These are phyloP conservation scores for Andrena marginata DNA, from an alignment of 2,888 invertebrate genomes.

Conservation along the genomic window DNA sequence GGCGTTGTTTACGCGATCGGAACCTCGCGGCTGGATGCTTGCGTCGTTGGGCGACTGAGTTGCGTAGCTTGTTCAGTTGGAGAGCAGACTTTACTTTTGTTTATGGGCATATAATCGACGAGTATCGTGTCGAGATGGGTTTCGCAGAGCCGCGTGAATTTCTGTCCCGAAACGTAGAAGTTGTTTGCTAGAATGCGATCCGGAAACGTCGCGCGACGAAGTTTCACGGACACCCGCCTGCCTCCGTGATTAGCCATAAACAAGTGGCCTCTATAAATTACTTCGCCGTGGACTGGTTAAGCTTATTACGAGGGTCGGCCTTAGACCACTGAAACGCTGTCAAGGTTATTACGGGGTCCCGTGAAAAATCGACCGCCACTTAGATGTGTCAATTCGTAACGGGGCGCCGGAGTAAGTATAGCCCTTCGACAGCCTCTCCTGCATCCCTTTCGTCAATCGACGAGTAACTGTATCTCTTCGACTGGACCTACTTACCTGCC, in stretches of 20 bases:
- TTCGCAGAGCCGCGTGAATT: not conserved
- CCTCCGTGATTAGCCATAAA: slow-evolving; percentile 66
- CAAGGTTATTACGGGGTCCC: slow-evolving; percentile 65
- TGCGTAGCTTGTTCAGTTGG: not conserved
- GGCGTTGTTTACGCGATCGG: slow-evolving; percentile 4
- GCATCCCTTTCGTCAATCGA: not conserved
- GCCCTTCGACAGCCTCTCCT: slow-evolving; percentile 27
- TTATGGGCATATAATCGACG: no score
- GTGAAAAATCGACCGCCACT: slow-evolving; percentile 65
- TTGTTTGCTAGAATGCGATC: no score
- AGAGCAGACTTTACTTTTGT: no score
- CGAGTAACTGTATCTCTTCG: slow-evolving; percentile 1
- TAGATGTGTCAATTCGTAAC: slow-evolving; percentile 68
- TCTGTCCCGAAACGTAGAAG: not conserved
- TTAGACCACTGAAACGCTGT: slow-evolving; percentile 66
- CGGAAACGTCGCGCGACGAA: not conserved
- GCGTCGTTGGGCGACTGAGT: not conserved
- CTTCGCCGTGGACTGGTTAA: slow-evolving; percentile 64
- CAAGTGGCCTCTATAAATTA: slow-evolving; percentile 69
- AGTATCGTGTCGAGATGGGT: no score
- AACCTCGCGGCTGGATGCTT: no score
- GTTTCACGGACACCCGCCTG: slow-evolving; percentile 18
- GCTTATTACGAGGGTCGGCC: slow-evolving; percentile 69
- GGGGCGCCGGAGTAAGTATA: slow-evolving; percentile 51
- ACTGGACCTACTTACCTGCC: not conserved